Evolutionary conservation across 2,113 vertebrate genomes (phyloP).

Genomic region (Perca schrenkii): DNA sequence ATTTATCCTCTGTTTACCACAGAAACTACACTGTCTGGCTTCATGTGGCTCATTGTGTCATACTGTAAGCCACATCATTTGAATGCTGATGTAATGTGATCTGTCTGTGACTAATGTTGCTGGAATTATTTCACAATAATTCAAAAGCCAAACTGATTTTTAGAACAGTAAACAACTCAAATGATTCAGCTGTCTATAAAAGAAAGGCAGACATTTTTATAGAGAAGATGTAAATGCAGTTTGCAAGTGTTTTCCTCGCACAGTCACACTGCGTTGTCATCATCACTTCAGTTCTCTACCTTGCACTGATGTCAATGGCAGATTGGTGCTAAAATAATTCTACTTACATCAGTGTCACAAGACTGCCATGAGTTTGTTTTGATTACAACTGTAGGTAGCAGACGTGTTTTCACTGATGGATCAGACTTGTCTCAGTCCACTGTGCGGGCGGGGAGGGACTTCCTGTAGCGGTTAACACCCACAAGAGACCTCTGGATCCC

Average conservation of each 20-base stretch:
- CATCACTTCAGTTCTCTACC: not conserved
- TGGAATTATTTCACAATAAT: not conserved
- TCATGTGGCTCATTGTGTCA: not conserved
- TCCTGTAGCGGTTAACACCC: slow-evolving; percentile 28
- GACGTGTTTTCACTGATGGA: not conserved
- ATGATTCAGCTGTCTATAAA: not conserved
- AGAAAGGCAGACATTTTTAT: not conserved
- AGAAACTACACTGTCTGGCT: not conserved
- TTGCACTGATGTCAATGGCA: not conserved
- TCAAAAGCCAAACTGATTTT: not conserved
- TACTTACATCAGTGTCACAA: not conserved
- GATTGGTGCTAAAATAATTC: not conserved
- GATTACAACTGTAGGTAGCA: not conserved
- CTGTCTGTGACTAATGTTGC: slow-evolving; percentile 1
- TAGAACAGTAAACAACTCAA: not conserved
- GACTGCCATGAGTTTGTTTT: slow-evolving; percentile 1
- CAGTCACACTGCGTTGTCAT: not conserved
- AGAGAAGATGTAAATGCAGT: not conserved
- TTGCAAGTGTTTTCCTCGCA: not conserved
- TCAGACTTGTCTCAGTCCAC: slow-evolving; percentile 6
- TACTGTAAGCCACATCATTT: not conserved
- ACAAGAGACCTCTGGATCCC: slow-evolving; percentile 1
- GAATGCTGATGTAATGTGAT: not conserved
- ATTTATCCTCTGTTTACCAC: not conserved
- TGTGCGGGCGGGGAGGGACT: not conserved